phyloP scores from a whole-genome alignment of 2,888 invertebrate genomes.

The Helicoverpa assulta region DNA sequence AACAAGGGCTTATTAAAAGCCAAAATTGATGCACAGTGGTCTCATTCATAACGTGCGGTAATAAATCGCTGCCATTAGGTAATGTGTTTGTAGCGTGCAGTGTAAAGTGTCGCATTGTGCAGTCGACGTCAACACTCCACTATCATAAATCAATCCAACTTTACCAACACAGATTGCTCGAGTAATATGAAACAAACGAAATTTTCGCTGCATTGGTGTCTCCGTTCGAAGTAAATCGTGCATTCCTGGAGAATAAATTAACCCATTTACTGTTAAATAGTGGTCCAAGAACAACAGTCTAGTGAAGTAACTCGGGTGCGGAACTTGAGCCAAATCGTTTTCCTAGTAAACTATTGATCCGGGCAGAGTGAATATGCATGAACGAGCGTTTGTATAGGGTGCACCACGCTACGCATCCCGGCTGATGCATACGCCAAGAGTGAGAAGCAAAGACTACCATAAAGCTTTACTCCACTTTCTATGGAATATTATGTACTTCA shows the following conservation, averaged over 20 bases:
- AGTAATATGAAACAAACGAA: constrained; percentile 22
- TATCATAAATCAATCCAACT: constrained; percentile 57
- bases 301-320: constrained; percentile 13
- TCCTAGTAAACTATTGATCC: constrained; percentile 47
- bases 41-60: constrained; percentile 37
- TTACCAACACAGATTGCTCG: constrained; percentile 38
- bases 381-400: constrained; percentile 25
- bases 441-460: constrained; percentile 9
- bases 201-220: neutral
- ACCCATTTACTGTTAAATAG: constrained; percentile 27
- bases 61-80: constrained; percentile 54
- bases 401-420: constrained; percentile 21
- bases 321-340: constrained; percentile 43
- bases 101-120: constrained; percentile 40
- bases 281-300: constrained; percentile 23
- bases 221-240: constrained; percentile 25
- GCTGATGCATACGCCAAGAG: constrained; percentile 8
- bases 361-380: constrained; percentile 42
- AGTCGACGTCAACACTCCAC: constrained; percentile 40
- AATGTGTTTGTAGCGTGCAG: constrained; percentile 33
- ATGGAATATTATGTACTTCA: no score
- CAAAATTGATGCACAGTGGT: constrained; percentile 40
- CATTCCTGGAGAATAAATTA: constrained; percentile 38
- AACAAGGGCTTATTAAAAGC: constrained; percentile 47
- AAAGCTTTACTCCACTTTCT: neutral